These are phyloP conservation scores for Gasterosteus nipponicus DNA, from an alignment of 2,113 vertebrate species.

Conservation along the genomic window DNA sequence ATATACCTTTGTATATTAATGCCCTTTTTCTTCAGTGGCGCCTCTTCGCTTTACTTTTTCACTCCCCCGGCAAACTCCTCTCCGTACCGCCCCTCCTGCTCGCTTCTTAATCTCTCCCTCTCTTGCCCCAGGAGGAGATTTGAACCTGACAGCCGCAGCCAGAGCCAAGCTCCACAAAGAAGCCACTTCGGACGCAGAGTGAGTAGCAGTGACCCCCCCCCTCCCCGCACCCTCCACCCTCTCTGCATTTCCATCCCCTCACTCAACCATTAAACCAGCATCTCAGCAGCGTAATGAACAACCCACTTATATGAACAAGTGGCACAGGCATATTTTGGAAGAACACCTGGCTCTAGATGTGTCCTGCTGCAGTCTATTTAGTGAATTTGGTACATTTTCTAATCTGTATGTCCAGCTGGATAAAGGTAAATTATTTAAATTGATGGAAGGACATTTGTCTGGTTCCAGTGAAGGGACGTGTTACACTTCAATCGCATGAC, in stretches of 20 bases:
- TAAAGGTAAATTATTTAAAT: background rate
- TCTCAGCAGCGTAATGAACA: constrained; percentile 41
- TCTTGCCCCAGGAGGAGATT: constrained; percentile 85
- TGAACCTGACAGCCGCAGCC: constrained; percentile 88
- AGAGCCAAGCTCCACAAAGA: constrained; percentile 85
- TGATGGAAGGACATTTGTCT: background rate
- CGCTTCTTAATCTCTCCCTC: constrained; percentile 29
- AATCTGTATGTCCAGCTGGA: background rate
- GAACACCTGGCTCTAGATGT: background rate
- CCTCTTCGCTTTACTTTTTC: constrained; percentile 9
- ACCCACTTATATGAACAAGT: constrained; percentile 30
- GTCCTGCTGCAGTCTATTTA: constrained; percentile 2
- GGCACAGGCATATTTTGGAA: background rate
- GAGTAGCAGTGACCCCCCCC: constrained; percentile 70
- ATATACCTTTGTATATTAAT: background rate
- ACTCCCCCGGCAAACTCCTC: background rate
- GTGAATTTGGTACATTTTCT: background rate
- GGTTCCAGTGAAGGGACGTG: background rate
- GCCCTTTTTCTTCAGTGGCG: background rate
- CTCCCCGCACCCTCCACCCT: constrained; percentile 15
- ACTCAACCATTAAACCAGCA: constrained; percentile 24
- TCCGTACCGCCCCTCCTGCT: background rate
- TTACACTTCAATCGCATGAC: constrained; percentile 4
- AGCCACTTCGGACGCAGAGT: constrained; percentile 83
- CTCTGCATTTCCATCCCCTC: constrained; percentile 24